Evolutionary conservation across 2,797 vertebrate genomes (phyloP).

Genomic region (Decapterus maruadsi): DNA sequence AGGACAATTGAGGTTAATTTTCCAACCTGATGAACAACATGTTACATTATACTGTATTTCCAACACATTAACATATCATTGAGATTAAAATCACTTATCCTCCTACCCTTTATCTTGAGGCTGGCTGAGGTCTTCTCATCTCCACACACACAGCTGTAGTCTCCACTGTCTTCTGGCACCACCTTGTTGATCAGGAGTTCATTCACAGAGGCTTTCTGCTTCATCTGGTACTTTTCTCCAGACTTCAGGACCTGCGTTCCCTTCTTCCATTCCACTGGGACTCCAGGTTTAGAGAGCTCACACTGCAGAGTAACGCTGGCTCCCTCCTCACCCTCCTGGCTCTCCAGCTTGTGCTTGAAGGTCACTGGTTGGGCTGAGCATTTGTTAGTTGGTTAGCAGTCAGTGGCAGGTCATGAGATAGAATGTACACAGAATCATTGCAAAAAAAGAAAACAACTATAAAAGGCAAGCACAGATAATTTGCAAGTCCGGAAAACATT

Average conservation of each 20-base stretch:
- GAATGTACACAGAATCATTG: too few relatives aligned
- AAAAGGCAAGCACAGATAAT: background rate
- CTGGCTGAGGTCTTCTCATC: conserved; percentile 64
- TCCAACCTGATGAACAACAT: conserved; percentile 6
- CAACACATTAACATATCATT: background rate
- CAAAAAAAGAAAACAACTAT: background rate
- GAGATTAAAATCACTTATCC: conserved; percentile 25
- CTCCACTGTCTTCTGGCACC: conserved; percentile 76
- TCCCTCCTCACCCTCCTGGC: conserved; percentile 75
- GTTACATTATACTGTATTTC: conserved; percentile 6
- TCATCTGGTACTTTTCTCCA: conserved; percentile 82
- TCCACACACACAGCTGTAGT: conserved; percentile 68
- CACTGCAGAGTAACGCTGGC: conserved; percentile 63
- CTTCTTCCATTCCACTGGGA: conserved; percentile 82
- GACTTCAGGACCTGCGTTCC: conserved; percentile 73
- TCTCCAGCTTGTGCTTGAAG: conserved; percentile 78
- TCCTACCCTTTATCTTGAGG: conserved; percentile 66
- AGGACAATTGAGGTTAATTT: background rate
- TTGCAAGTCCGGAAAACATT: background rate
- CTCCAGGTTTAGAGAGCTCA: conserved; percentile 66
- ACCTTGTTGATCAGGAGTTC: conserved; percentile 79
- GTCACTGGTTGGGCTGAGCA: conserved; percentile 33
- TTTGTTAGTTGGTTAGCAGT: background rate
- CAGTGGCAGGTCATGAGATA: too few relatives aligned
- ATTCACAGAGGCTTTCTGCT: conserved; percentile 71